Conservation (phyloP, 2,888 invertebrate genomes). For the Patella caerulea region DNA sequence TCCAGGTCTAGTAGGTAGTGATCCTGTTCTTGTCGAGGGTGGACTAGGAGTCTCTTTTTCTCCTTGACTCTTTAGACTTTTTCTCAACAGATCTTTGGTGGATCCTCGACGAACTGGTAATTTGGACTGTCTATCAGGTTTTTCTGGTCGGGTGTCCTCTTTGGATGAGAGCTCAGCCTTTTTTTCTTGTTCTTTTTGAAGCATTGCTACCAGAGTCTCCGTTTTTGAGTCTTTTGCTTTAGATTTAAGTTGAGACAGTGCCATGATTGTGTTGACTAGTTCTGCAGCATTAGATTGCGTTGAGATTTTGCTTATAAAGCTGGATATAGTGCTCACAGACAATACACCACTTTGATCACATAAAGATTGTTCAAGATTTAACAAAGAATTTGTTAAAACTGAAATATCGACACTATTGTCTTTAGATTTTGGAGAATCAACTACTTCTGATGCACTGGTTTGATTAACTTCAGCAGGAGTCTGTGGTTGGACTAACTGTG, state of each 20-base stretch:
- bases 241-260: slow-evolving; percentile 12
- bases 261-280: slow-evolving; percentile 23
- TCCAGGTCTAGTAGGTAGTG: neutral
- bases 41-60: neutral
- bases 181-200: neutral
- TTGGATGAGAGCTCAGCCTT: neutral
- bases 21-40: neutral
- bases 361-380: slow-evolving; percentile 14
- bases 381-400: slow-evolving; percentile 7
- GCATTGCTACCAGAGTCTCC: neutral
- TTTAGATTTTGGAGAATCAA: neutral
- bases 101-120: slow-evolving; percentile 18
- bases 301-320: slow-evolving; percentile 30
- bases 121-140: slow-evolving; percentile 3
- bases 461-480: neutral
- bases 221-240: slow-evolving; percentile 13
- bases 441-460: neutral
- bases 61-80: slow-evolving; percentile 11
- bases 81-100: slow-evolving; percentile 14
- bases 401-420: neutral
- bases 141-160: neutral
- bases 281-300: slow-evolving; percentile 30
- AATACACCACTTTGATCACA: slow-evolving; percentile 20
- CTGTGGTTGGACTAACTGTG: too few species aligned
- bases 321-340: slow-evolving; percentile 33